Evolutionary conservation across 2,113 vertebrate species (phyloP), one percentile per base, ranked within the genome.

Genomic region (Meriones unguiculatus): DNA sequence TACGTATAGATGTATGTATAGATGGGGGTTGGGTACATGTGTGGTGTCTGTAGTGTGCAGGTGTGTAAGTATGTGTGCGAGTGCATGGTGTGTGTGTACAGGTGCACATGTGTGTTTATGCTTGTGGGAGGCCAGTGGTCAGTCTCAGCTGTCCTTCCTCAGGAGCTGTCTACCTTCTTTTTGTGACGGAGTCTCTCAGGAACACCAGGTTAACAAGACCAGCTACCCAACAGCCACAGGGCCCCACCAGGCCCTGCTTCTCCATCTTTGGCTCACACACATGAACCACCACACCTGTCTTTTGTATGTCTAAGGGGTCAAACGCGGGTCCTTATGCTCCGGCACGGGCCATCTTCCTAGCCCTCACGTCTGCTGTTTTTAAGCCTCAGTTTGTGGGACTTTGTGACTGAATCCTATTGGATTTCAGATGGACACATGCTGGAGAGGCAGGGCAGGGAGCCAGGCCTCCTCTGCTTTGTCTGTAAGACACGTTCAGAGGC

Each of bases 181-280:
- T 46, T 32, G 32, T 30, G 22, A 22, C 41, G 22, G 38, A 30
- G 25, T 46, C 38, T 54, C 50, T 85, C 82, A 85, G 6, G 62
- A 12, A 10, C 1, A 7, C 41, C 62, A 50, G 1, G 2, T 32
- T 32, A 67, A 25, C 15, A 3, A 67, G 38, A 41, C 28, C 5
- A 20, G 38, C 82, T 35, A 32, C 2, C 62, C 62, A 15, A 30
- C 10, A 4, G 41, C 15, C 14, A 1, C 82, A 18, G 41, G 62
- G 30, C 25, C 12, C 28, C 80, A 82, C 41, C 62, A 3, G 9
- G 6, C 28, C 41, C 57, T 22, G 41, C 62, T 32, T 86, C 41
- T 30, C 15, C 9, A 46, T 28, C 8, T 3, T 5, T 6, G 41
- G 9, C 28, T 41, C 32, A 46, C 38, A 13, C 0, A 0, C 32